A percentile compares a stretch with the other conserved stretches of the same genome.
These are phyloP conservation scores for Anas platyrhynchos DNA, from an alignment of 2,113 vertebrate genomes.

Conservation along the genomic window DNA sequence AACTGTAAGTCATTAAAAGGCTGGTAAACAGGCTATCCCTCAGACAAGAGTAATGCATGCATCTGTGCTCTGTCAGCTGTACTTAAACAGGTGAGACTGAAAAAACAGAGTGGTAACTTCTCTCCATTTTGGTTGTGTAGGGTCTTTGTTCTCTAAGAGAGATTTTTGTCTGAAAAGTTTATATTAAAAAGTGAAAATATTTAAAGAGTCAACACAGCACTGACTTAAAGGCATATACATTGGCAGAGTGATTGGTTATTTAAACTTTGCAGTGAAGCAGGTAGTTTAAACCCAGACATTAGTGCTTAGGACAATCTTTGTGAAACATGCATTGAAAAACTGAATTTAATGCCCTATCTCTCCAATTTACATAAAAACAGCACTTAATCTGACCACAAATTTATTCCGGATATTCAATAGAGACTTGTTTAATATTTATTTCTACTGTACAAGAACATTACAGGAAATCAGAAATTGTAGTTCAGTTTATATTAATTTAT, in stretches of 20 bases:
- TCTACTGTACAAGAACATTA: background rate
- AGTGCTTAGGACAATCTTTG: slow-evolving; percentile 16
- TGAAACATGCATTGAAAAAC: slow-evolving; percentile 8
- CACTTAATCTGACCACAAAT: background rate
- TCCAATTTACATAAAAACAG: background rate
- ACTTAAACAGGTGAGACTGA: slow-evolving; percentile 50
- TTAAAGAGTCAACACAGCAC: slow-evolving; percentile 58
- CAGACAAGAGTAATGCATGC: background rate
- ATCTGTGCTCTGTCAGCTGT: slow-evolving; percentile 21
- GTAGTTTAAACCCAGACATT: slow-evolving; percentile 29
- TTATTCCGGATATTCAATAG: slow-evolving; percentile 1
- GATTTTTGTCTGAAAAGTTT: slow-evolving; percentile 58
- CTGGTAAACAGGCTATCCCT: background rate
- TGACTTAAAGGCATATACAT: slow-evolving; percentile 41
- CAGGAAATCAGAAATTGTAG: background rate
- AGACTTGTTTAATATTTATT: slow-evolving; percentile 7
- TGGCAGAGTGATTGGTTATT: slow-evolving; percentile 55
- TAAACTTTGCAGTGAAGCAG: slow-evolving; percentile 48
- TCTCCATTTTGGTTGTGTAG: slow-evolving; percentile 48
- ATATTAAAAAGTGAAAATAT: slow-evolving; percentile 67
- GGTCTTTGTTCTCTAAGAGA: slow-evolving; percentile 41
- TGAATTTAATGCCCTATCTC: background rate
- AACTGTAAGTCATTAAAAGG: background rate
- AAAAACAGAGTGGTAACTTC: slow-evolving; percentile 8
- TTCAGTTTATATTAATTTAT: background rate